A percentile compares a stretch with the other conserved stretches of the same genome.
Evolutionary conservation across 2,888 invertebrate species (phyloP).

Genomic region (Tanypteryx hageni): DNA sequence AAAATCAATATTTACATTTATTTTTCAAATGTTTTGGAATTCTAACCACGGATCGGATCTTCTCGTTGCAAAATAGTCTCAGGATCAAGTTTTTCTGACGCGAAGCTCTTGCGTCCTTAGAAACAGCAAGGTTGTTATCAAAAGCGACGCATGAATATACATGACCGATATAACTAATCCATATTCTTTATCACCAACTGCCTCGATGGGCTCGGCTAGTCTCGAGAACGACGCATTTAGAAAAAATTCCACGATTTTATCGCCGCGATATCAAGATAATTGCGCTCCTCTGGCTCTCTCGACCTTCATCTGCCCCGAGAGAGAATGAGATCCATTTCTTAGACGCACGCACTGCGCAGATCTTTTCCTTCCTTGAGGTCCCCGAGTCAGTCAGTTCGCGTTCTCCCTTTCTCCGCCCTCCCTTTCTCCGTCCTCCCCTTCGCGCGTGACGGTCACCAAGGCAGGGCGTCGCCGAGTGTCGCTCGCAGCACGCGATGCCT

Average conservation of each 20-base stretch:
- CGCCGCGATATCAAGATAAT: not conserved
- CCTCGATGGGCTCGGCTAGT: no score
- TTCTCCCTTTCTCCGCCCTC: not conserved
- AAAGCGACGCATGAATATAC: no score
- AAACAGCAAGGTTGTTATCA: no score
- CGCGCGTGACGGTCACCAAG: slow-evolving; percentile 51
- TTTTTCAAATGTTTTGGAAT: no score
- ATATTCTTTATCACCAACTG: no score
- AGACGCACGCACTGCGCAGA: not conserved
- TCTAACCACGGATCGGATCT: no score
- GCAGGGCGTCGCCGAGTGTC: not conserved
- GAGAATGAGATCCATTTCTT: not conserved
- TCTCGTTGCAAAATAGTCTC: no score
- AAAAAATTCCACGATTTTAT: not conserved
- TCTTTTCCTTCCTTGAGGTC: not conserved
- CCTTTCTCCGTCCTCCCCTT: not conserved
- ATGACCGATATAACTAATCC: no score
- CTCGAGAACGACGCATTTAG: not conserved
- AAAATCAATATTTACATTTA: no score
- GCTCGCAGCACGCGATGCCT: slow-evolving; percentile 14
- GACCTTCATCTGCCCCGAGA: slow-evolving; percentile 40
- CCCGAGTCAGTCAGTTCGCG: no score
- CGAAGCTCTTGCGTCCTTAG: no score
- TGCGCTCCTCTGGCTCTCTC: not conserved
- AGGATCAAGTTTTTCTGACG: no score